Percentiles rank a stretch among this genome's conserved stretches.
Conservation (phyloP, 2,888 invertebrate species). For the Phyllotreta cruciferae region DNA sequence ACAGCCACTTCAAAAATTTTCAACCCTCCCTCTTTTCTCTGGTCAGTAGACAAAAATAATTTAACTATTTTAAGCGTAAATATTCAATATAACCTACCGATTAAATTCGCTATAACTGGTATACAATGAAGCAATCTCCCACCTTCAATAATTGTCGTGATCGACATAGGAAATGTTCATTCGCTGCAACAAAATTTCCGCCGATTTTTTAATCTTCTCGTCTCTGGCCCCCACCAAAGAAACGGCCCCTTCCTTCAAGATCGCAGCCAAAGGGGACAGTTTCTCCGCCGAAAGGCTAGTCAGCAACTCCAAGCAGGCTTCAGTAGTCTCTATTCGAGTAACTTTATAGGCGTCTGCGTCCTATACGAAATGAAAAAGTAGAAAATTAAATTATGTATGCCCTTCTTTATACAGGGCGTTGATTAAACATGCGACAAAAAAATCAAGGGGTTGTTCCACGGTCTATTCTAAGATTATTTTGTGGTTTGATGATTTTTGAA, state of each 20-base stretch:
- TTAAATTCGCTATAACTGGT: too few species aligned
- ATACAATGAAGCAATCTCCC: too few species aligned
- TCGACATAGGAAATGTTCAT: conserved; percentile 60
- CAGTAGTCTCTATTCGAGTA: conserved; percentile 85
- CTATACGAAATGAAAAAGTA: conserved; percentile 58
- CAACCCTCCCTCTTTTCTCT: too few species aligned
- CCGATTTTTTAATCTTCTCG: conserved; percentile 57
- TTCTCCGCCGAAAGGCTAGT: conserved; percentile 57
- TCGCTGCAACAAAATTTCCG: conserved; percentile 56
- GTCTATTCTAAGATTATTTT: too few species aligned
- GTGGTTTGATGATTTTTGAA: too few species aligned
- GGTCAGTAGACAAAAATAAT: too few species aligned
- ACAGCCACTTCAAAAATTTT: too few species aligned
- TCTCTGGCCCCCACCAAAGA: conserved; percentile 56
- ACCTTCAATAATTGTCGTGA: conserved; percentile 52
- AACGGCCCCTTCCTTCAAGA: conserved; percentile 58
- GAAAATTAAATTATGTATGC: too few species aligned
- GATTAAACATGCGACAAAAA: too few species aligned
- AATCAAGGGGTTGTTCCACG: too few species aligned
- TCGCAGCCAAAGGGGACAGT: conserved; percentile 55
- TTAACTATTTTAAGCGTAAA: too few species aligned
- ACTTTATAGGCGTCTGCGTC: conserved; percentile 86
- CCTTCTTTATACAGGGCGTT: neutral
- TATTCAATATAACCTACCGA: too few species aligned
- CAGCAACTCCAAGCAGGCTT: conserved; percentile 80